These are phyloP conservation scores for Acrocera orbiculus DNA, from an alignment of 2,888 invertebrate species.

Conservation along the genomic window DNA sequence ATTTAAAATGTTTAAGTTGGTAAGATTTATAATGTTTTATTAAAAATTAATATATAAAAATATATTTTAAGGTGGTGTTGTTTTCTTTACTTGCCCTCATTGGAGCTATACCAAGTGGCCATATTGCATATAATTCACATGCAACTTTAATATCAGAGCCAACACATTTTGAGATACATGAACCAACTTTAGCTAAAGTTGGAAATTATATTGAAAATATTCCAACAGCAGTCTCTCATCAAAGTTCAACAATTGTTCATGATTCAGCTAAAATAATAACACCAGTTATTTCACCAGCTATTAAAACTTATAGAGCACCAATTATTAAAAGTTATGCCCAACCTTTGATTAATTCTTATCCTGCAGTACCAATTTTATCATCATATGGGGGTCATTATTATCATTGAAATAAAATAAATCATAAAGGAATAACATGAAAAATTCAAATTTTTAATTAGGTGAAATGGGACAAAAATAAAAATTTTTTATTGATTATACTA, in stretches of 20 bases:
- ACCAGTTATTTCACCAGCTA: slow-evolving; percentile 9
- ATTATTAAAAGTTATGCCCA: too few species aligned
- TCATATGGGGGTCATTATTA: too few species aligned
- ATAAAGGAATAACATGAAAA: too few species aligned
- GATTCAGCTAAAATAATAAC: background rate
- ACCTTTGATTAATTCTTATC: too few species aligned
- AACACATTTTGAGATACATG: background rate
- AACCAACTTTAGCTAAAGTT: slow-evolving; percentile 1
- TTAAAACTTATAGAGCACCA: slow-evolving; percentile 11
- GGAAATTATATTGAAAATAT: background rate
- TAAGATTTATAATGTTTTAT: slow-evolving; percentile 7
- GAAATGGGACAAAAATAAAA: too few species aligned
- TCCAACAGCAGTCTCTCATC: slow-evolving; percentile 34
- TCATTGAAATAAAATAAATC: too few species aligned
- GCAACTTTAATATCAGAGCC: background rate
- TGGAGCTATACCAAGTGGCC: slow-evolving; percentile 11
- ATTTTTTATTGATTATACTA: too few species aligned
- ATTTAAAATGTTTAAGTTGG: slow-evolving; percentile 16
- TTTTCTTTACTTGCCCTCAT: slow-evolving; percentile 17
- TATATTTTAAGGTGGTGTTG: slow-evolving; percentile 17
- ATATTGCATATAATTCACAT: background rate
- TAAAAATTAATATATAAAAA: background rate
- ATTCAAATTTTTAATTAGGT: too few species aligned
- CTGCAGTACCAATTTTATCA: too few species aligned
- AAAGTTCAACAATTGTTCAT: slow-evolving; percentile 36